Conservation (phyloP, 2,113 vertebrate genomes). For the Tiliqua scincoides region DNA sequence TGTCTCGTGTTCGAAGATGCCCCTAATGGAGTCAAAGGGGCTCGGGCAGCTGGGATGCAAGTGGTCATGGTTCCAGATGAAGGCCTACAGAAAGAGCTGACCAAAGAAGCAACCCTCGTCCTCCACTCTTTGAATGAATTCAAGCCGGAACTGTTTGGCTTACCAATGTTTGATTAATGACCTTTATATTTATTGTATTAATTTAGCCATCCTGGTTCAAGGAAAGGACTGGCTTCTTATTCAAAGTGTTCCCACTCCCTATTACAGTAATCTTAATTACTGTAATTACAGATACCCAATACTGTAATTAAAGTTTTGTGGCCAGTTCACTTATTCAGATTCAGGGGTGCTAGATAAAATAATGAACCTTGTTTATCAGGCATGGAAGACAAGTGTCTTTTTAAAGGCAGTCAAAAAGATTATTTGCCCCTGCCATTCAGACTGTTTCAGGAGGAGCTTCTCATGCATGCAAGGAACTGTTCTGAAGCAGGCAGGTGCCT, state of each 20-base stretch:
- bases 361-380: not conserved
- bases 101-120: constrained; percentile 78
- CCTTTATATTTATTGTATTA: not conserved
- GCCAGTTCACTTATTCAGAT: constrained; percentile 9
- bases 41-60: constrained; percentile 87
- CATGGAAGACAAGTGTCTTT: not conserved
- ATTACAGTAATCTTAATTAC: not conserved
- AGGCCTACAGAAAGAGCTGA: constrained; percentile 78
- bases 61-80: constrained; percentile 91
- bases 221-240: not conserved
- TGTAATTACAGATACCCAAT: no score
- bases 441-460: not conserved
- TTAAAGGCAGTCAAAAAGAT: not conserved
- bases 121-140: constrained; percentile 87
- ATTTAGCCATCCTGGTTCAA: not conserved
- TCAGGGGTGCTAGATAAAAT: constrained; percentile 8
- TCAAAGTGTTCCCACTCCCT: not conserved
- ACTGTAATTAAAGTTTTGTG: not conserved
- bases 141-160: constrained; percentile 84
- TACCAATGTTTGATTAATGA: constrained; percentile 80
- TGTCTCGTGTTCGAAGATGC: constrained; percentile 95
- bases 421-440: not conserved
- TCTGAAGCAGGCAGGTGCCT: not conserved
- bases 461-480: not conserved
- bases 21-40: constrained; percentile 86